Percentiles rank a stretch among this genome's conserved stretches.
These are phyloP conservation scores for Chondrosia reniformis DNA, from an alignment of 37 sponge, comb jelly and placozoan species.

Conservation along the genomic window DNA sequence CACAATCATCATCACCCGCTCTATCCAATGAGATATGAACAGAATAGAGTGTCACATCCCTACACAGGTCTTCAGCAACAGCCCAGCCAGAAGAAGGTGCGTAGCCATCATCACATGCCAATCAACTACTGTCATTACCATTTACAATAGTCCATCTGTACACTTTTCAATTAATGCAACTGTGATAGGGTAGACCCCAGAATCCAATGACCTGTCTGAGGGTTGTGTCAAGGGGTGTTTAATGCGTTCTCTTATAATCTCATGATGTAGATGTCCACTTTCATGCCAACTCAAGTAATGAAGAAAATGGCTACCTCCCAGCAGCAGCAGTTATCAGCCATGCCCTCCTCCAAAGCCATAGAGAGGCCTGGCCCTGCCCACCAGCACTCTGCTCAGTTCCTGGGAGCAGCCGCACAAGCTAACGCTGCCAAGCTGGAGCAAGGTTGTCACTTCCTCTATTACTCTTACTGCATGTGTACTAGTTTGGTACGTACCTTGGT, in stretches of 20 bases:
- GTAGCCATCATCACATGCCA: background rate
- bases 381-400: constrained; percentile 12
- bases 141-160: constrained; percentile 22
- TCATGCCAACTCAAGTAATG: constrained; percentile 85
- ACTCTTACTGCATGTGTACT: too few species aligned
- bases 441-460: too few species aligned
- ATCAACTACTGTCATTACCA: background rate
- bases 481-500: too few species aligned
- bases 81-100: background rate
- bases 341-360: background rate
- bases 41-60: background rate
- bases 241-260: too few species aligned
- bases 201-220: too few species aligned
- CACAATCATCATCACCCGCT: background rate
- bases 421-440: constrained; percentile 12
- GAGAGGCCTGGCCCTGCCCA: background rate
- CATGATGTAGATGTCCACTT: too few species aligned
- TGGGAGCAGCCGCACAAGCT: background rate
- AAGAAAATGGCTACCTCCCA: constrained; percentile 39
- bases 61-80: background rate
- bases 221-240: too few species aligned
- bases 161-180: too few species aligned
- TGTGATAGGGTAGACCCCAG: too few species aligned
- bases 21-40: background rate
- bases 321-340: background rate